A percentile compares a stretch with the other conserved stretches of the same genome.
phyloP scores from a whole-genome alignment of 2,888 invertebrate genomes.

The Neoaliturus tenellus region DNA sequence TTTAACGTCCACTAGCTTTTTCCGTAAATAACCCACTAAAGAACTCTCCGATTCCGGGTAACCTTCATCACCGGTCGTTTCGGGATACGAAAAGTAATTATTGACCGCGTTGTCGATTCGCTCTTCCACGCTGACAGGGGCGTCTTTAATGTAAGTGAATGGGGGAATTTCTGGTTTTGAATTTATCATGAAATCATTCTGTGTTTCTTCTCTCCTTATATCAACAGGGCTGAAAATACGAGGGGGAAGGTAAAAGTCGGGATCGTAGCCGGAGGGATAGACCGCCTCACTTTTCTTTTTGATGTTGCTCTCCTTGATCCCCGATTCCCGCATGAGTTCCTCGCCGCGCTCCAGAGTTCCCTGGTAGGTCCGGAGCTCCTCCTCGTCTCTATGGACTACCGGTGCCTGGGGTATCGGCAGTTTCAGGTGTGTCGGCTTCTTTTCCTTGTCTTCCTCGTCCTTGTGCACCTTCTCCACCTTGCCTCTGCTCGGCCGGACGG shows the following conservation, averaged over 20 bases:
- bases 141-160: constrained; percentile 50
- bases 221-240: neutral
- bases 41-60: constrained; percentile 70
- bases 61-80: neutral
- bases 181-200: neutral
- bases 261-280: constrained; percentile 50
- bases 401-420: constrained; percentile 24
- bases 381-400: neutral
- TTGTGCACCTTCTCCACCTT: constrained; percentile 48
- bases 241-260: constrained; percentile 12
- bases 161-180: constrained; percentile 42
- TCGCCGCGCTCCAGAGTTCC: constrained; percentile 19
- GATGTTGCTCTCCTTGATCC: constrained; percentile 40
- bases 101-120: constrained; percentile 30
- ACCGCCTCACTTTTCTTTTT: constrained; percentile 65
- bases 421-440: constrained; percentile 55
- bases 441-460: constrained; percentile 41
- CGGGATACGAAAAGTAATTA: constrained; percentile 4
- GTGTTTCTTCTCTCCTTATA: neutral
- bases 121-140: constrained; percentile 30
- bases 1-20: constrained; percentile 75
- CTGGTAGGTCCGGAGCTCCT: constrained; percentile 45
- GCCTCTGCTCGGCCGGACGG: constrained; percentile 19
- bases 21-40: constrained; percentile 74
- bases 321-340: constrained; percentile 45